Evolutionary conservation across 2,113 vertebrate species (phyloP), one percentile per base, ranked within the genome.

Genomic region (Scolopax mira): DNA sequence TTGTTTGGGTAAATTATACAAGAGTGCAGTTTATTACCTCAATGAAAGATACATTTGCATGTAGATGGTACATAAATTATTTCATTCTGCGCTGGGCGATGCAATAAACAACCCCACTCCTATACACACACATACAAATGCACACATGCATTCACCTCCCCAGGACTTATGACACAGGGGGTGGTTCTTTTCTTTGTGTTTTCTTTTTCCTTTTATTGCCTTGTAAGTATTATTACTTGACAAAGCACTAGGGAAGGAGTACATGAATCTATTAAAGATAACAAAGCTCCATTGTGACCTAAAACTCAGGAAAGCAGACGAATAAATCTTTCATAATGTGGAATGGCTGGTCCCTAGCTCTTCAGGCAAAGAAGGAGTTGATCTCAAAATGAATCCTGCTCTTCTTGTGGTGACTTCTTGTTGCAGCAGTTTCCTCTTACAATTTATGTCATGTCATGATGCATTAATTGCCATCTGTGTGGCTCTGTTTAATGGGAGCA

Each of bases 11-110:
- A 93, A 97, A 97, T 97, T 85, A 95, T 95, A 95, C 65, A 87
- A 91, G 93, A 87, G 81, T 96, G 96, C 79, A 69, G 95, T 79
- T 60, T 96, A 93, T 97, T 97, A 96, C 65, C 94, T 90, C 96
- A 98, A 96, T 96, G 97, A 97, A 90, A 85, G 86, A 97, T 77
- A 70, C 83, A 97, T 98, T 98, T 97, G 95, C 98, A 98, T 98
- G 92, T 96, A 97, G 97, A 97, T 91, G 91, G 93, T 37, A 93
- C 64, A 96, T 96, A 96, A 95, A 97, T 94, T 85, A 98, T 93
- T 96, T 92, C 90, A 83, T 96, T 97, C 97, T 92, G 72, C 1
- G 1, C 67, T 4, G 84, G 93, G 87, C 7, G 11, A 65, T 58
- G 79, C 81, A 92, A 94, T 96, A 96, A 97, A 95, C 83, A 93